Evolutionary conservation across 1,140 invertebrate genomes (phyloP).

Genomic region (Bicyclus anynana): DNA sequence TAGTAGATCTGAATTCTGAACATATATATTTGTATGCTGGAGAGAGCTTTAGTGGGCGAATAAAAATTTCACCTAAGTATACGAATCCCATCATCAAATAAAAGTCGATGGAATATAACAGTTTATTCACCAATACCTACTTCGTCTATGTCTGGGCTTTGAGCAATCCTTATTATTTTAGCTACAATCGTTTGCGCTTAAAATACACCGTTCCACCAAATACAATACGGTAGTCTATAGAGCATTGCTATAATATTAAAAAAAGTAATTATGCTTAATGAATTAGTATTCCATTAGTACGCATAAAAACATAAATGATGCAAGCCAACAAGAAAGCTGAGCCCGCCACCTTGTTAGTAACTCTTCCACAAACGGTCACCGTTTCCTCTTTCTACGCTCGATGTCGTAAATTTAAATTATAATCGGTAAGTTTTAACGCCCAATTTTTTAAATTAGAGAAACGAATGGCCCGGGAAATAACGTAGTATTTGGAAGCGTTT

Average conservation of each 20-base stretch:
- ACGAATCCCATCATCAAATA: no score
- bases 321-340: conserved; percentile 30
- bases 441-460: conserved; percentile 70
- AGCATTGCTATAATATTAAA: conserved; percentile 7
- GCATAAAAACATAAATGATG: conserved; percentile 24
- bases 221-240: conserved; percentile 27
- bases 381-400: conserved; percentile 54
- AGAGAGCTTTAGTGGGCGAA: no score
- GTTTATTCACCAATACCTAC: no score
- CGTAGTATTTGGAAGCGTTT: conserved; percentile 43
- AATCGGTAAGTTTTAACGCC: conserved; percentile 67
- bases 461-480: conserved; percentile 49
- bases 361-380: conserved; percentile 45
- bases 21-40: no score
- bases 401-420: conserved; percentile 69
- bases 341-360: conserved; percentile 57
- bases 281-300: conserved; percentile 24
- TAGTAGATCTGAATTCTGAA: no score
- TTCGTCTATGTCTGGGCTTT: no score
- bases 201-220: conserved; percentile 13
- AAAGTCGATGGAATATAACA: no score
- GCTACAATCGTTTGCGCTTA: background rate
- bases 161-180: no score
- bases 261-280: conserved; percentile 24
- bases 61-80: no score